Base-by-base conservation (phyloP, 2,113 vertebrate genomes). In the Mustela nigripes region DNA sequence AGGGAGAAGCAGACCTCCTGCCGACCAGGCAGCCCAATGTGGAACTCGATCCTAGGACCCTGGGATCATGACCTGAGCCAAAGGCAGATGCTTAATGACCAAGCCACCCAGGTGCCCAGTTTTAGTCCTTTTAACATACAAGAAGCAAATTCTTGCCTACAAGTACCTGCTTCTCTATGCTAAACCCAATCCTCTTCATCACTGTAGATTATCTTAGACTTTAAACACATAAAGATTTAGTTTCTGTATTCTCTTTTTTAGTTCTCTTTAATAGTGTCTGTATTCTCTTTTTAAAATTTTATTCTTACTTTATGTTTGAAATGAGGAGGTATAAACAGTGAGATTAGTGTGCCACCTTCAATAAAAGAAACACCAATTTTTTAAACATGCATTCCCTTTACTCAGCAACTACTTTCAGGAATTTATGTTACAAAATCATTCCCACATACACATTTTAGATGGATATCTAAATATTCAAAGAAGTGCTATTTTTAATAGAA, bases 101-200 rank as follows among this genome's bases (percentile, higher is more conserved):
- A 1, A 56, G 53, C 15, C 53, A 56, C 53, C 16, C 53, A 53
- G 53, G 15, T 1, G 2, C 53, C 53, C 7, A 94, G 15, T 87
- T 62, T 36, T 60, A 73, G 16, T 91, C 73, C 31, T 97, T 84
- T 93, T 71, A 97, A 96, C 24, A 85, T 4, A 71, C 1, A 87
- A 82, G 11, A 65, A 33, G 15, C 22, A 94, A 96, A 85, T 33
- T 82, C 42, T 9, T 92, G 26, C 28, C 56, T 85, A 26, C 9
- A 92, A 74, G 16, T 21, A 82, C 8, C 19, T 56, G 12, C n/a
- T 94, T 96, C 56, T 89, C 24, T 74, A 84, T 2, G 11, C 18
- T 53, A 97, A 74, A 18, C 0, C 19, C 58, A 76, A 85, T 69
- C 21, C 21, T 58, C 7, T 18, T 91, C 2, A 73, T 76, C 8